Evolutionary conservation across 1,140 invertebrate species (phyloP), one percentile per base, ranked within the genome.

Genomic region (Arion vulgaris): DNA sequence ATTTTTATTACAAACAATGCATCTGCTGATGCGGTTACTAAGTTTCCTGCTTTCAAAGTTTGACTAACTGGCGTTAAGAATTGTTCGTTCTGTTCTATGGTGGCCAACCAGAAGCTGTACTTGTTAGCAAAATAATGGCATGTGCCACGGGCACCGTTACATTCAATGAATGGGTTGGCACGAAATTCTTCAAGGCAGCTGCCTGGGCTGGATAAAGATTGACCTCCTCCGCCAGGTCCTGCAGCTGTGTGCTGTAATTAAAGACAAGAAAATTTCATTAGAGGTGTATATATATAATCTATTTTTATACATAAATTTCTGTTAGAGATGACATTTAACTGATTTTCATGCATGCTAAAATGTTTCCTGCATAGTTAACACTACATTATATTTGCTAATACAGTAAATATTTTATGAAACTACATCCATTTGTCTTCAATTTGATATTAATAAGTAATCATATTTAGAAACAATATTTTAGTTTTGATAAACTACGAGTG

Each of bases 111-210:
- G 94, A 99, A 99, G 92, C 97, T 98, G 90, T 98, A 96, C 93
- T 98, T 97, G 90, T 99, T 99, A 72, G 98, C 95, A 92, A 97
- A 99, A 92, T 98, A 98, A 90, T 98, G 96, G 92, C 98, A 99
- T 57, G 95, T 96, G 85, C 97, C 98, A 90, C 96, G 95, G 83
- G 95, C 95, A 68, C 97, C 97, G 91, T 97, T 98, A 91, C 98
- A 99, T 92, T 99, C 98, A 85, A 98, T 97, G 93, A 98, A 98
- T 80, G 98, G 98, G 62, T 97, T 96, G 68, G 97, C 95, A 75
- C 98, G 95, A 95, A 99, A 99, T 92, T 98, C 97, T 94, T 99
- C 96, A 81, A 99, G 93, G 91, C 98, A 99, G 17, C 97, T 98
- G 66, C 98, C 98, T 53, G 98, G 96, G 90, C 97, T 98, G 79